These are phyloP conservation scores for Hormiphora californensis DNA, from an alignment of 37 sponge, comb jelly and placozoan genomes.

Conservation along the genomic window DNA sequence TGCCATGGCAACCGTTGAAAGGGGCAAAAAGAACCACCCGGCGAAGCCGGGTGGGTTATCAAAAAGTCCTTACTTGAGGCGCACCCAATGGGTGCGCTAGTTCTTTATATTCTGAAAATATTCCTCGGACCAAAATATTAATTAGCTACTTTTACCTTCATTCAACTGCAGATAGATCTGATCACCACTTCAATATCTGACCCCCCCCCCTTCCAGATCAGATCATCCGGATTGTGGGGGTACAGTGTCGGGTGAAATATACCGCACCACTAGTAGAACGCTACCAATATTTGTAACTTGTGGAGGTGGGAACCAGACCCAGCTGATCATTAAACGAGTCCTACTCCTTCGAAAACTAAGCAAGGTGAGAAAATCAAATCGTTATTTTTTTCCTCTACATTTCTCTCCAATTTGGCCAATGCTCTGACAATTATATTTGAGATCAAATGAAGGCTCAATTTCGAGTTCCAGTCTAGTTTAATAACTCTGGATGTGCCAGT, in stretches of 20 bases:
- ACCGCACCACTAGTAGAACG: constrained; percentile 23
- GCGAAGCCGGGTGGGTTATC: too few species aligned
- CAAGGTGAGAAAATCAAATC: neutral
- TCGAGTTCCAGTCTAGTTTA: too few species aligned
- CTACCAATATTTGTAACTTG: neutral
- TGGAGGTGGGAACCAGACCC: neutral
- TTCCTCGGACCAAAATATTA: neutral
- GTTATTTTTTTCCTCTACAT: neutral
- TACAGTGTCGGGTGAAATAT: neutral
- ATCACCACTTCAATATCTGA: neutral
- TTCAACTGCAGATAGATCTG: neutral
- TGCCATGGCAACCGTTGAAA: too few species aligned
- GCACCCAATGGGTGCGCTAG: too few species aligned
- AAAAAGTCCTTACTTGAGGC: too few species aligned
- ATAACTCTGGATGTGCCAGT: too few species aligned
- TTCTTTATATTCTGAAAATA: too few species aligned
- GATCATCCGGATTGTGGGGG: constrained; percentile 24
- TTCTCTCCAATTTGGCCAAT: neutral
- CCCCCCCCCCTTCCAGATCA: neutral
- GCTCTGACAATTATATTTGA: too few species aligned
- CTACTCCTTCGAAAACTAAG: neutral
- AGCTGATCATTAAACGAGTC: constrained; percentile 22
- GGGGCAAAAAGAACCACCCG: too few species aligned
- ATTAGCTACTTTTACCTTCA: neutral
- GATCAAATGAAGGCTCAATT: too few species aligned